phyloP scores from a whole-genome alignment of 2,113 vertebrate species.

The Phainopepla nitens region DNA sequence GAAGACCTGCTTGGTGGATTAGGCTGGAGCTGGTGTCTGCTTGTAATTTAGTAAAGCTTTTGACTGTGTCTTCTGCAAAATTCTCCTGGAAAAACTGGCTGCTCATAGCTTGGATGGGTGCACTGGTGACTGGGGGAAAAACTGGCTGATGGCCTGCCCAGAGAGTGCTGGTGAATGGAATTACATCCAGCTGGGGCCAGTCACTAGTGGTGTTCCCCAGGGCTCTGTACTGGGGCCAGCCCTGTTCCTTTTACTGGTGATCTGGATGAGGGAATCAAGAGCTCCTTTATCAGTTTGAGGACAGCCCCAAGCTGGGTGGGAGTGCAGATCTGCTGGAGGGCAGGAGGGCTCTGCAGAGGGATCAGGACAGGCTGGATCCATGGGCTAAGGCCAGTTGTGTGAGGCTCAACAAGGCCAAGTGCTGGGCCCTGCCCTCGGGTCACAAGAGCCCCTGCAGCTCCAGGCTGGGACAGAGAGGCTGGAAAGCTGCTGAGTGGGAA shows the following conservation, averaged over 20 bases:
- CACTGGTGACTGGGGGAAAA: neutral
- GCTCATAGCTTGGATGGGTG: neutral
- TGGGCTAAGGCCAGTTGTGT: rapidly evolving
- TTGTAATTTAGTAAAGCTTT: neutral
- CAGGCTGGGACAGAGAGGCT: neutral
- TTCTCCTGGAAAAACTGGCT: neutral
- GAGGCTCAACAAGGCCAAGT: neutral
- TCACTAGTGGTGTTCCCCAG: neutral
- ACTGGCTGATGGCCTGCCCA: neutral
- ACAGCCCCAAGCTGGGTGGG: rapidly evolving
- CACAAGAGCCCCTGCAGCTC: neutral
- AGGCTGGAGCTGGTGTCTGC: neutral
- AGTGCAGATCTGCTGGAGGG: neutral
- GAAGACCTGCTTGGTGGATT: neutral
- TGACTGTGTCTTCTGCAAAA: neutral
- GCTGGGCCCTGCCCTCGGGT: neutral
- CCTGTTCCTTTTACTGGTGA: neutral
- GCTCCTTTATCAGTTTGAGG: neutral
- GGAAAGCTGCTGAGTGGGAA: neutral
- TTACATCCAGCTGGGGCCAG: neutral
- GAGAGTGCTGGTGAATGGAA: neutral
- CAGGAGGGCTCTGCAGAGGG: neutral
- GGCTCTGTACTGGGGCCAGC: no score
- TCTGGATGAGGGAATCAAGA: neutral
- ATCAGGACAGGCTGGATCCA: neutral